Conservation (phyloP, 92 coral and sea anemone species). For the Blastomussa wellsi region DNA sequence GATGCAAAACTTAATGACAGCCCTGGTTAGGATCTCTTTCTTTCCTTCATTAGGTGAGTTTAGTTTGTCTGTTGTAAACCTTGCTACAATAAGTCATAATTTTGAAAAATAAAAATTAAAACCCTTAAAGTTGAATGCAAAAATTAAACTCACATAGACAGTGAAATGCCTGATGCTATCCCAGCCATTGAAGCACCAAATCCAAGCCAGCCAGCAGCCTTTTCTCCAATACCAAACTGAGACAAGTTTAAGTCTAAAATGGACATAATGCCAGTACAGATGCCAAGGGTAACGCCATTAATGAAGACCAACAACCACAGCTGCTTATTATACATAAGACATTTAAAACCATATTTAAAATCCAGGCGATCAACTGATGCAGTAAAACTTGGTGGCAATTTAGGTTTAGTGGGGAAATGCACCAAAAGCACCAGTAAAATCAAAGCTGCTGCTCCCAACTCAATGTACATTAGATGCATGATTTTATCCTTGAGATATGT, state of each 20-base stretch:
- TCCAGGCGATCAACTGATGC: constrained; percentile 90
- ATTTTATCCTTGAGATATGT: constrained; percentile 60
- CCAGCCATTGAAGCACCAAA: constrained; percentile 88
- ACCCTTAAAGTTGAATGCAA: background rate
- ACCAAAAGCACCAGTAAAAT: constrained; percentile 60
- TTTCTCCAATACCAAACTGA: constrained; percentile 71
- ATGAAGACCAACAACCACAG: constrained; percentile 74
- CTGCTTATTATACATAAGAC: constrained; percentile 67
- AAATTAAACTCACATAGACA: constrained; percentile 72
- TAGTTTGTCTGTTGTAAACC: no score
- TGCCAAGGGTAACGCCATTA: constrained; percentile 82
- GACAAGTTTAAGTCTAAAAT: constrained; percentile 83
- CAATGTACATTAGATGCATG: constrained; percentile 77
- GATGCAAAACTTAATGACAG: no score
- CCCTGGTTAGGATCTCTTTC: no score
- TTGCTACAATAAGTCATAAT: no score
- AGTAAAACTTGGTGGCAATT: constrained; percentile 81
- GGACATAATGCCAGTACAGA: constrained; percentile 88
- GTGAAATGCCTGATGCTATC: constrained; percentile 75
- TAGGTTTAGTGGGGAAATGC: constrained; percentile 84
- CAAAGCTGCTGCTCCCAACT: constrained; percentile 69
- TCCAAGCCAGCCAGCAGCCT: constrained; percentile 89
- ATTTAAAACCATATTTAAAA: constrained; percentile 68
- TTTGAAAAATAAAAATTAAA: no score
- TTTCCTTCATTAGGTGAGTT: no score